Evolutionary conservation across 2,797 vertebrate species (phyloP), one percentile per base, ranked within the genome.

Genomic region (Tokudaia muenninki): DNA sequence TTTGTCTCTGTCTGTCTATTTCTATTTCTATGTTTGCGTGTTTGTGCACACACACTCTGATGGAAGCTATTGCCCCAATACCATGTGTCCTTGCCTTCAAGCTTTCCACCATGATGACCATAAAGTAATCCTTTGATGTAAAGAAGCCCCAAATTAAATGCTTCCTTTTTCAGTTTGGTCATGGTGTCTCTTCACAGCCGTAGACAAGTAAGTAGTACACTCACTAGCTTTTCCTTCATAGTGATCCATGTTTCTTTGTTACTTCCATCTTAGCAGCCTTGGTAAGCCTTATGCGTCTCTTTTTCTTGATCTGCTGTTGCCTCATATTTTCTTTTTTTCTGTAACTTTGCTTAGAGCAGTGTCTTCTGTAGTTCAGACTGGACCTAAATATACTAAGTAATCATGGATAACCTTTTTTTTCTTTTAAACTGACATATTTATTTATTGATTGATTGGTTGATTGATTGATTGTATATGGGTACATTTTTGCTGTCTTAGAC

Each of bases 191-290:
- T 65, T 84, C 29, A 7, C 61, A 47, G 26, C 8, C 29, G 10
- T 63, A 47, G 14, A 63, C 16, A 63, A 61, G 41, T 31, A 83
- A 63, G 41, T 31, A 83, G 47, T 59, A 19, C 4, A 11, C 44
- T 14, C 19, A 19, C 61, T 50, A 41, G 16, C 70, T 63, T 89
- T 96, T 47, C 24, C 84, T 87, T 11, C 37, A 65, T 44, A 65
- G 34, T 47, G 24, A 4, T 52, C 70, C 59, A 29, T 14, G 0
- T n/a, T 50, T 59, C 81, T 95, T 87, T 72, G n/a, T 75, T 29
- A 41, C 47, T 75, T 61, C 29, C 14, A 57, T 92, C 91, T 94
- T 93, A 52, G 44, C 41, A 90, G 0, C 55, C n/a, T 96, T 93
- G 34, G 26, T 93, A 59, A 89, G 31, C 6, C 12, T 63, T 91